phyloP scores from a whole-genome alignment of 2,888 invertebrate genomes.

The Cosmia pyralina region DNA sequence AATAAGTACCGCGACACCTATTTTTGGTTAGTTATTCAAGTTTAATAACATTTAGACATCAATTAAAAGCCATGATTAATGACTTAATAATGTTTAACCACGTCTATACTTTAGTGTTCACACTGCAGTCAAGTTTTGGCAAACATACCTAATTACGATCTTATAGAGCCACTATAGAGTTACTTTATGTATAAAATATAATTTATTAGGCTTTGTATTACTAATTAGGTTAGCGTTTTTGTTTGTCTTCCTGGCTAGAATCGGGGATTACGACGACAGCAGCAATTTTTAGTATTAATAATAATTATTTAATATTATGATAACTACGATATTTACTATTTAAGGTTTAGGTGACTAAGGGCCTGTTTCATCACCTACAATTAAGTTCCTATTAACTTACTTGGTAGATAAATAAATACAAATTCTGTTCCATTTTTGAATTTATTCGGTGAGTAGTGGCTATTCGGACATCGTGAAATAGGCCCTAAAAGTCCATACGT shows the following conservation, averaged over 20 bases:
- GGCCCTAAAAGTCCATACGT: no score
- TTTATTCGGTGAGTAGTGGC: no score
- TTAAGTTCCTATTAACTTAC: no score
- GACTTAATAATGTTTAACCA: slow-evolving; percentile 43
- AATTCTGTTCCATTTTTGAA: no score
- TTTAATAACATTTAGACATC: slow-evolving; percentile 59
- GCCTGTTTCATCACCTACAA: no score
- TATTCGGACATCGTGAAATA: no score
- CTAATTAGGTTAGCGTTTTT: no score
- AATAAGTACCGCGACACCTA: slow-evolving; percentile 50
- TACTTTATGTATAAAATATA: no score
- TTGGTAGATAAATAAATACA: no score
- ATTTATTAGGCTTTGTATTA: no score
- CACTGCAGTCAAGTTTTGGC: slow-evolving; percentile 24
- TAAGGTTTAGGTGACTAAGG: neutral
- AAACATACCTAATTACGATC: slow-evolving; percentile 27
- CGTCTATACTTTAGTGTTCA: slow-evolving; percentile 33
- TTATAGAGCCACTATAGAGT: slow-evolving; percentile 7
- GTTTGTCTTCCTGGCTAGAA: neutral
- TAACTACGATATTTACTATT: no score
- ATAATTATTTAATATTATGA: no score
- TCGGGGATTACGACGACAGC: neutral
- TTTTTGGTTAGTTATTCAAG: slow-evolving; percentile 65
- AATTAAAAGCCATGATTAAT: slow-evolving; percentile 58
- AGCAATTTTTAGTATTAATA: neutral